phyloP scores from a whole-genome alignment of 2,797 vertebrate species.

The Ptychadena robeensis region DNA sequence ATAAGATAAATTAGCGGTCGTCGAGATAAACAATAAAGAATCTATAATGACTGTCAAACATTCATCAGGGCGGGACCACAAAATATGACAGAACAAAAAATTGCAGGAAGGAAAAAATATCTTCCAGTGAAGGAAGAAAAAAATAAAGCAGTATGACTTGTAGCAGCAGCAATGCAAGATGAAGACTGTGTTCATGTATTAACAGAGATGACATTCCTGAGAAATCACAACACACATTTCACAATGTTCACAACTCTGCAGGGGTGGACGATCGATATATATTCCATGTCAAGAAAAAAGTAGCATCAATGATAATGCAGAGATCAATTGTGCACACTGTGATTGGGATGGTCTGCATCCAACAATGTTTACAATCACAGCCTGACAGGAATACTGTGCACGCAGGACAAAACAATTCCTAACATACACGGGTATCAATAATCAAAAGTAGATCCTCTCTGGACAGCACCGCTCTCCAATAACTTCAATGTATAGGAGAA shows the following conservation, averaged over 20 bases:
- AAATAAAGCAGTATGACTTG: too few species aligned
- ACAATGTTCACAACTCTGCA: background rate
- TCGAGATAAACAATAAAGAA: background rate
- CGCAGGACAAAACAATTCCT: too few species aligned
- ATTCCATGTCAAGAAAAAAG: conserved; percentile 3
- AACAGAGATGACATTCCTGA: background rate
- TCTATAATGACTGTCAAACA: background rate
- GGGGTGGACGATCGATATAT: background rate
- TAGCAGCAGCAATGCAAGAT: too few species aligned
- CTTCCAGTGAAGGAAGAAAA: too few species aligned
- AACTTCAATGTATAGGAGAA: too few species aligned
- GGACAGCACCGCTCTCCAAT: too few species aligned
- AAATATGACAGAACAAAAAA: background rate
- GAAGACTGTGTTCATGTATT: background rate
- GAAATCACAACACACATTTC: conserved; percentile 17
- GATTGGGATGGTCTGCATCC: background rate
- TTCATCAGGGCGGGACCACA: background rate
- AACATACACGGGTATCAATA: too few species aligned
- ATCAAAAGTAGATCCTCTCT: too few species aligned
- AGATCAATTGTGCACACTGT: background rate
- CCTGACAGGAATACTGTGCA: background rate
- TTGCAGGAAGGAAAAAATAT: too few species aligned
- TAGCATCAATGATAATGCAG: background rate
- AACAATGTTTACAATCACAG: background rate
- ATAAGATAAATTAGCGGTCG: too few species aligned